phyloP scores from a whole-genome alignment of 2,113 vertebrate species.

The Micromys minutus region DNA sequence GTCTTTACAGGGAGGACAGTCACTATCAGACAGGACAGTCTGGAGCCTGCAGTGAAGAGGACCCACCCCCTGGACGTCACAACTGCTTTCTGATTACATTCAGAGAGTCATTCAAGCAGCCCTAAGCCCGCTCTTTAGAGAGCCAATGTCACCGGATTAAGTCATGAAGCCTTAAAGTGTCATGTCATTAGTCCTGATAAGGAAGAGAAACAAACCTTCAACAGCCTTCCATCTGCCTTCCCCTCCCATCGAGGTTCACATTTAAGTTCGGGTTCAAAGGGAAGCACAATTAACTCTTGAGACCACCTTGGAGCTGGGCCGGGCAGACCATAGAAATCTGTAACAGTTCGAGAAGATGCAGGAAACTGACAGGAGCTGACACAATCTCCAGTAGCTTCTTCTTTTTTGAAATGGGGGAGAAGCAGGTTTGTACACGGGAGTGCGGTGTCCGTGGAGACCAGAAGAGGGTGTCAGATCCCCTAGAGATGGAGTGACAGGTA shows the following conservation, averaged over 20 bases:
- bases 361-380: neutral
- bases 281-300: neutral
- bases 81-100: constrained; percentile 65
- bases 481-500: too few species aligned
- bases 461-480: neutral
- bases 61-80: constrained; percentile 58
- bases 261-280: neutral
- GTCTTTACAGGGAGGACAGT: neutral
- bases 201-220: constrained; percentile 62
- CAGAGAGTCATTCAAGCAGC: constrained; percentile 38
- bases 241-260: neutral
- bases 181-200: constrained; percentile 64
- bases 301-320: neutral
- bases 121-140: constrained; percentile 60
- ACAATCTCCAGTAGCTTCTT: neutral
- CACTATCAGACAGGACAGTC: constrained; percentile 10
- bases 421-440: neutral
- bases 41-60: constrained; percentile 32
- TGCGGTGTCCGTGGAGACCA: neutral
- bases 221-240: neutral
- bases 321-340: neutral
- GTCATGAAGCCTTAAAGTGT: constrained; percentile 63
- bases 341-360: constrained; percentile 6
- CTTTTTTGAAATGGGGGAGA: neutral
- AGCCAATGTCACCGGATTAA: constrained; percentile 65